These are phyloP conservation scores for Megathymus violae DNA, from an alignment of 1,140 invertebrate genomes.

Conservation along the genomic window DNA sequence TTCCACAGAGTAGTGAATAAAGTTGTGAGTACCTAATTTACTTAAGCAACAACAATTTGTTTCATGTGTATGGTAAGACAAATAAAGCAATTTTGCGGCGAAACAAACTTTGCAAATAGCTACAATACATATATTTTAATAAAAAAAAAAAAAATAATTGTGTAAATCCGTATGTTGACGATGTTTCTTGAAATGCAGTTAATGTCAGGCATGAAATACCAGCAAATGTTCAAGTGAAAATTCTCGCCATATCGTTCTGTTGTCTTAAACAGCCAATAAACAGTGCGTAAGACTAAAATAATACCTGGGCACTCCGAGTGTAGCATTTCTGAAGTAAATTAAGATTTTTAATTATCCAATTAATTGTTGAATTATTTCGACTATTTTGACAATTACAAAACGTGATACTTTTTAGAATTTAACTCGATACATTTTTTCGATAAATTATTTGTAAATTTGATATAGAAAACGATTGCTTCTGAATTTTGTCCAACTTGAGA, in stretches of 20 bases:
- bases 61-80: not conserved
- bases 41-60: not conserved
- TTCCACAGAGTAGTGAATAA: not conserved
- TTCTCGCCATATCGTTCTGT: constrained; percentile 8
- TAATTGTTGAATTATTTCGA: too few species aligned
- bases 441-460: too few species aligned
- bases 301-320: constrained; percentile 48
- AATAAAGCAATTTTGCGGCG: not conserved
- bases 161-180: too few species aligned
- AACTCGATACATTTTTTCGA: too few species aligned
- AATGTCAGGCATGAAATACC: not conserved
- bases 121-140: not conserved
- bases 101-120: not conserved
- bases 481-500: not conserved
- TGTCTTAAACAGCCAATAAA: constrained; percentile 26
- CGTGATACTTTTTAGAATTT: too few species aligned
- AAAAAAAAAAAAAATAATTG: too few species aligned
- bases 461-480: not conserved
- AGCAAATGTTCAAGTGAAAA: not conserved
- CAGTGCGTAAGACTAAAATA: constrained; percentile 11
- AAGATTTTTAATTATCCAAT: constrained; percentile 29
- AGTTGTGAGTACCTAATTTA: not conserved
- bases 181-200: not conserved
- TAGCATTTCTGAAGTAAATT: constrained; percentile 51
- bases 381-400: too few species aligned